These are phyloP conservation scores for Scaptomyza montana DNA, from an alignment of 1,140 invertebrate genomes.

Conservation along the genomic window DNA sequence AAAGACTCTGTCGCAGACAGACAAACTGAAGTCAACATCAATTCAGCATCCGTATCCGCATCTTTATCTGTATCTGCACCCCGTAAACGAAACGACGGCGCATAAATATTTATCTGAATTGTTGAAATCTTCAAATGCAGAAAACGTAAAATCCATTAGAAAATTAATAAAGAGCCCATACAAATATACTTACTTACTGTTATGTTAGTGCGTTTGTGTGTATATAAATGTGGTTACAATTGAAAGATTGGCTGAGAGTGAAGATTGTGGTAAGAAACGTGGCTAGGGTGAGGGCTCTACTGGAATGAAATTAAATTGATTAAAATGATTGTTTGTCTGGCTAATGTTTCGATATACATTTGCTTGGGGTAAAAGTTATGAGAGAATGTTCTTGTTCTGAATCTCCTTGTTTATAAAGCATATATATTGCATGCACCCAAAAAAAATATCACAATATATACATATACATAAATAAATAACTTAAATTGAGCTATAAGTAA, in stretches of 20 bases:
- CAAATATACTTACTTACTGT: slow-evolving; percentile 36
- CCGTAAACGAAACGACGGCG: slow-evolving; percentile 10
- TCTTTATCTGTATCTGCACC: slow-evolving; percentile 26
- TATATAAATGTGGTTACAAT: slow-evolving; percentile 57
- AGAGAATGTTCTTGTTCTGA: background rate
- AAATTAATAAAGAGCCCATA: slow-evolving; percentile 79
- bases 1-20: slow-evolving; percentile 48
- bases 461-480: too few species aligned
- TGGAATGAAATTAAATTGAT: slow-evolving; percentile 71
- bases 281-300: slow-evolving; percentile 26
- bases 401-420: background rate
- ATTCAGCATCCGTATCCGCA: slow-evolving; percentile 43
- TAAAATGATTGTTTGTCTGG: slow-evolving; percentile 61
- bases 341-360: slow-evolving; percentile 35
- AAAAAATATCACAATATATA: background rate
- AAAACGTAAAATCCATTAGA: slow-evolving; percentile 83
- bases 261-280: slow-evolving; percentile 5
- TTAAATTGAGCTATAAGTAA: too few species aligned
- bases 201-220: background rate
- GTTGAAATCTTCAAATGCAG: slow-evolving; percentile 77
- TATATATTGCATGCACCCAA: background rate
- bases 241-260: slow-evolving; percentile 40
- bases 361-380: background rate
- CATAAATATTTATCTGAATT: slow-evolving; percentile 80
- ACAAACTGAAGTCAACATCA: slow-evolving; percentile 45